Evolutionary conservation across 2,797 vertebrate species (phyloP), one percentile per base, ranked within the genome.

Genomic region (Eurystomus glaucurus): DNA sequence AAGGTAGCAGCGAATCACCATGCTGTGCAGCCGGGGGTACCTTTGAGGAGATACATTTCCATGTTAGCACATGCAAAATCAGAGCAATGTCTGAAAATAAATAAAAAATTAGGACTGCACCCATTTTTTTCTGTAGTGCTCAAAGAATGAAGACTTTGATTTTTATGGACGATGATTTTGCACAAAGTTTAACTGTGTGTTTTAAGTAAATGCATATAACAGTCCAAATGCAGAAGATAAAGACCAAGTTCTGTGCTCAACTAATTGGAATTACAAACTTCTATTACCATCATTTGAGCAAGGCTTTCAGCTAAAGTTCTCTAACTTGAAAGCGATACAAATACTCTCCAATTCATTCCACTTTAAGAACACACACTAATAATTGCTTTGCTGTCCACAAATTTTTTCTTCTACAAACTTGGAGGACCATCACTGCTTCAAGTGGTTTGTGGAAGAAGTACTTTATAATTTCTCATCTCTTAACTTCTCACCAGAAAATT

Each of bases 1-100:
- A 77, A 99, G 99, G 98, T 99, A 99, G 98, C 99, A 99, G 97
- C 99, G 99, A 89, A 99, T 98, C 94, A 99, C 99, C 99, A 99
- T 99, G 98, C 99, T 99, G 98, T 99, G 99, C 46, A 99, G 98
- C 93, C 99, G 98, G 4, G 99, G 99, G 88, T 99, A 99, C 98
- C 99, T 99, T 96, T 41, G 52, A 95, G 17, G 92, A 90, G 97
- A 96, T 9, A 97, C 22, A 77, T 52, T 11, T 91, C 61, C 69
- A 75, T 2, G 2, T 97, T 74, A 97, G 62, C 76, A 26, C 14
- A 0, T 2, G 29, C 35, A 29, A 66, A 91, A 78, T 62, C 55
- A 87, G 37, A 48, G 23, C 0, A 22, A 14, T 5, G 45, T 7
- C 70, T 41, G 60, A 75, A 82, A 61, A 64, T 15, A 7, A 70